Evolutionary conservation across 1,140 invertebrate genomes (phyloP), one percentile per base, ranked within the genome.

Genomic region (Coenobita brevimanus): DNA sequence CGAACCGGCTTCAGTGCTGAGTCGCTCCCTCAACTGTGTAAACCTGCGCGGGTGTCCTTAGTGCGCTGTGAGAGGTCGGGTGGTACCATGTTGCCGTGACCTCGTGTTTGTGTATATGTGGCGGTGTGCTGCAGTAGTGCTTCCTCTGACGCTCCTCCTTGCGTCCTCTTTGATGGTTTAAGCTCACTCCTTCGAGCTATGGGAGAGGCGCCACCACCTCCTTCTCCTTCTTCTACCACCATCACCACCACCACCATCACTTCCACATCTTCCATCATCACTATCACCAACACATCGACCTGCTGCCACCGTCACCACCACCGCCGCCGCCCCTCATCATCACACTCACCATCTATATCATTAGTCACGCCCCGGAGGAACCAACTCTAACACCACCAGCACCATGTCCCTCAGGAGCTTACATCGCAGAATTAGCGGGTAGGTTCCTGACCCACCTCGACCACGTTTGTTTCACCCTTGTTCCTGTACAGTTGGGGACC

Each of bases 361-460:
- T 64, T 62, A 69, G 62, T 50, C 38, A 46, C 67, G 38, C 54
- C 36, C 81, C 71, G 50, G 50, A 60, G 73, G 50, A 64, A 57
- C n/a, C 54, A 64, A 38, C 82, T 64, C 82, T 85, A 85, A 78
- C 82, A 78, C 54, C 73, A 27, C 36, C 50, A 43, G 57, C 81
- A 46, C 30, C 71, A 85, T 85, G 82, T 85, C 82, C 54, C 82
- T 85, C 71, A 75, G 82, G 73, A 85, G 82, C 73, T 64, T 85
- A 85, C 82, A 85, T 78, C 82, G 82, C 54, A 60, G 82, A 64
- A 85, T 85, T 85, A 85, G 82, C 73, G 71, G 82, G 82, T 85
- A 85, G 60, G 79, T 57, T 38, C 15, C 36, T 41, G 3, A n/a
- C n/a, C n/a, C n/a, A n/a, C n/a, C n/a, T n/a, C n/a, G n/a, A n/a